These are phyloP conservation scores for Eueremaeus valkanovi DNA, from an alignment of 2,888 invertebrate species.

Conservation along the genomic window DNA sequence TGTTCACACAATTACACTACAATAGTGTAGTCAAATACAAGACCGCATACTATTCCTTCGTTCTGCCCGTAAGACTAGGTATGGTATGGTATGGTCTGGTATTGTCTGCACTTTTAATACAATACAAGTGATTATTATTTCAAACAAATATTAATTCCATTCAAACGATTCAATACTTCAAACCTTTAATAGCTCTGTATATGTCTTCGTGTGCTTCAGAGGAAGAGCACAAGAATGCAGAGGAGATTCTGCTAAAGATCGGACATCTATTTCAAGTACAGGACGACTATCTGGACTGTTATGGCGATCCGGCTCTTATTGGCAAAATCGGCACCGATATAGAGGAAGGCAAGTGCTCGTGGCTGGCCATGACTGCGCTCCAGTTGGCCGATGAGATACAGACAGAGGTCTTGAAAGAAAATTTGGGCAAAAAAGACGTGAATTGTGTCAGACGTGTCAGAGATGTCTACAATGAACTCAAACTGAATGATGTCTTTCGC, in stretches of 20 bases:
- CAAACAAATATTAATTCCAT: background rate
- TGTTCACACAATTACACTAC: conserved; percentile 75
- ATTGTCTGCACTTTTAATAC: background rate
- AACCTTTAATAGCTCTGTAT: conserved; percentile 13
- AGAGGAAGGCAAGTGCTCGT: conserved; percentile 91
- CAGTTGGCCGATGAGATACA: conserved; percentile 70
- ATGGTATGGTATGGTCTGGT: too few species aligned
- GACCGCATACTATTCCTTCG: conserved; percentile 88
- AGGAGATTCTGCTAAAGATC: conserved; percentile 80
- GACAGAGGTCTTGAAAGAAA: conserved; percentile 62
- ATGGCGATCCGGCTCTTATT: conserved; percentile 74
- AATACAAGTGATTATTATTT: background rate
- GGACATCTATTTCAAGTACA: conserved; percentile 94
- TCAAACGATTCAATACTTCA: background rate
- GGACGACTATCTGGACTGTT: conserved; percentile 87
- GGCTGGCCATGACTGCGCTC: conserved; percentile 84
- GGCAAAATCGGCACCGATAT: conserved; percentile 91
- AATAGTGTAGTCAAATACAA: conserved; percentile 84
- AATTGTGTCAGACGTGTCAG: conserved; percentile 66
- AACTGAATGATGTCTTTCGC: conserved; percentile 69
- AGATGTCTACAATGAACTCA: conserved; percentile 70
- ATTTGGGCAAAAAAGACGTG: conserved; percentile 67
- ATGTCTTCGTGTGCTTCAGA: conserved; percentile 67
- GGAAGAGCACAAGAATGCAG: conserved; percentile 76
- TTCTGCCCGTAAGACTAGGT: conserved; percentile 83